Conservation (phyloP, 2,888 invertebrate species). For the Tetanocera ferruginea region DNA sequence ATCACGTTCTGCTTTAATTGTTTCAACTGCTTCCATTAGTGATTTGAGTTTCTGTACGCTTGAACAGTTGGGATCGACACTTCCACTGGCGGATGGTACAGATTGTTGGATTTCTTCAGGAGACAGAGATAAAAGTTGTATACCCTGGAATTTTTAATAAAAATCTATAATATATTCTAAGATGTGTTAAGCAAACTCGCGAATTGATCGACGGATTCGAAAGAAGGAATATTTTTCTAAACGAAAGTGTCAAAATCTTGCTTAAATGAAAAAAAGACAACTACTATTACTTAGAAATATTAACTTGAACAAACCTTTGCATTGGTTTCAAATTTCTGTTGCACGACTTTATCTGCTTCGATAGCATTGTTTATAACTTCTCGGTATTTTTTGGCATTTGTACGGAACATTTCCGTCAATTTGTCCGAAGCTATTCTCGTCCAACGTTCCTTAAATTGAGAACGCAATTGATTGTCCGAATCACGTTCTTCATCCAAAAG, state of each 20-base stretch:
- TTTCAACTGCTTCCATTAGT: slow-evolving; percentile 87
- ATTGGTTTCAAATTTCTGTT: slow-evolving; percentile 87
- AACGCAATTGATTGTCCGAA: slow-evolving; percentile 87
- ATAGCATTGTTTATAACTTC: slow-evolving; percentile 94
- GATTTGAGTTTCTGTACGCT: slow-evolving; percentile 78
- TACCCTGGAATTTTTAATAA: slow-evolving; percentile 71
- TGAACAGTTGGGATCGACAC: slow-evolving; percentile 73
- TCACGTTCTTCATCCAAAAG: slow-evolving; percentile 92
- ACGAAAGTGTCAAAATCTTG: no score
- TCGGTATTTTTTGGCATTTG: slow-evolving; percentile 92
- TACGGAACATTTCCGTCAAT: slow-evolving; percentile 89
- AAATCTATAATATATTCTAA: background rate
- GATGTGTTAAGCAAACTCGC: no score
- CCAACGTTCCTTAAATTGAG: slow-evolving; percentile 95
- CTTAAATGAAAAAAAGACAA: background rate
- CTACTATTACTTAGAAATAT: slow-evolving; percentile 48
- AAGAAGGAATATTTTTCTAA: no score
- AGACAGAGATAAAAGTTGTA: slow-evolving; percentile 84
- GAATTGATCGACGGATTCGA: no score
- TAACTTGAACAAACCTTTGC: slow-evolving; percentile 58
- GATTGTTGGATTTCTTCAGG: slow-evolving; percentile 78
- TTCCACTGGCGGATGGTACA: slow-evolving; percentile 77
- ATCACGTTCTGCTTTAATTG: slow-evolving; percentile 90
- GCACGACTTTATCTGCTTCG: slow-evolving; percentile 84
- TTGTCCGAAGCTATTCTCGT: slow-evolving; percentile 87